These are phyloP conservation scores for Gymnoscelis rufifasciata DNA, from an alignment of 2,888 invertebrate species.

Conservation along the genomic window DNA sequence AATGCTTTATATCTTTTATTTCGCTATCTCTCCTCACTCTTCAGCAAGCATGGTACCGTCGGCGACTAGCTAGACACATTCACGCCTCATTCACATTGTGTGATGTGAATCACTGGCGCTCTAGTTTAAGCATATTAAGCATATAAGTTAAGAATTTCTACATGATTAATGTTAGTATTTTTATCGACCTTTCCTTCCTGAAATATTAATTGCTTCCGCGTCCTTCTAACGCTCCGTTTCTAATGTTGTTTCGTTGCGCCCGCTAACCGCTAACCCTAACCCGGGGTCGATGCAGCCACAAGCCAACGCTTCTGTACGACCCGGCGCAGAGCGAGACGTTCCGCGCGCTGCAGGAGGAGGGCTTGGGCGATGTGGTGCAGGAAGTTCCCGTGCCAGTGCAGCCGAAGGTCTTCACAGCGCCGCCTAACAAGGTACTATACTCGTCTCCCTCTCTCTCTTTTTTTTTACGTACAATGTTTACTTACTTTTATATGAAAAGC, in stretches of 20 bases:
- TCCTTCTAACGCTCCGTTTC: slow-evolving; percentile 50
- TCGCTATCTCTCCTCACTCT: slow-evolving; percentile 59
- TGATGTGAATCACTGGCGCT: slow-evolving; percentile 45
- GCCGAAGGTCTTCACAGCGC: slow-evolving; percentile 87
- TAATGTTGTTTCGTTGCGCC: slow-evolving; percentile 68
- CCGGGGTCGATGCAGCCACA: slow-evolving; percentile 68
- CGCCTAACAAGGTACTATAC: slow-evolving; percentile 74
- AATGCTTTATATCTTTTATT: slow-evolving; percentile 75
- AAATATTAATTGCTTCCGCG: slow-evolving; percentile 52
- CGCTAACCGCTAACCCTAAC: slow-evolving; percentile 75
- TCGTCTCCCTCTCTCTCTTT: too few species aligned
- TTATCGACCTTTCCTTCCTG: slow-evolving; percentile 90
- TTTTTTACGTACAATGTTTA: too few species aligned
- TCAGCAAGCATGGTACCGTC: slow-evolving; percentile 46
- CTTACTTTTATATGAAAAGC: too few species aligned
- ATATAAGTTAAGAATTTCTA: slow-evolving; percentile 61
- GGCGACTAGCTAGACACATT: slow-evolving; percentile 45
- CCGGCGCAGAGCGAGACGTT: slow-evolving; percentile 93
- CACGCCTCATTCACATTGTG: slow-evolving; percentile 34
- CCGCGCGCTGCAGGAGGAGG: slow-evolving; percentile 90
- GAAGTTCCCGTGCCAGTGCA: slow-evolving; percentile 86
- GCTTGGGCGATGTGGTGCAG: slow-evolving; percentile 81
- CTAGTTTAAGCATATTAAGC: too few species aligned
- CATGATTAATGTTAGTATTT: slow-evolving; percentile 84
- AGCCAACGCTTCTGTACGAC: slow-evolving; percentile 88